Evolutionary conservation across 2,797 vertebrate species (phyloP).

Genomic region (Alosa sapidissima): DNA sequence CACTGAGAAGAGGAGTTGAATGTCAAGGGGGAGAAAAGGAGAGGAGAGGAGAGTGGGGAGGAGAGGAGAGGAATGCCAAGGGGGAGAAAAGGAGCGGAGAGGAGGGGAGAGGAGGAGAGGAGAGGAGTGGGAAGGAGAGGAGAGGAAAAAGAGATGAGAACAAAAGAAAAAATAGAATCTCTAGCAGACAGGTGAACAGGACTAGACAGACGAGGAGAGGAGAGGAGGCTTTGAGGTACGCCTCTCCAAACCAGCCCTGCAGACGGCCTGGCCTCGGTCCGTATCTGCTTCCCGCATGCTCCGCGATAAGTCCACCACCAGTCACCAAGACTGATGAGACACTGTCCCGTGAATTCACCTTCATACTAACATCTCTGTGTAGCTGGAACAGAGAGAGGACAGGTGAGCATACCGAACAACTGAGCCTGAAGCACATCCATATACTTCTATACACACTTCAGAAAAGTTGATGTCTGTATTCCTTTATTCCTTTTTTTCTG

Average conservation of each 20-base stretch:
- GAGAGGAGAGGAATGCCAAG: background rate
- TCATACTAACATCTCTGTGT: background rate
- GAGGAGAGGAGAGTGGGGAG: background rate
- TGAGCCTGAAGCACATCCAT: background rate
- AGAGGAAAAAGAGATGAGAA: background rate
- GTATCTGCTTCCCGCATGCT: background rate
- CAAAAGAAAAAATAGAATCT: no score
- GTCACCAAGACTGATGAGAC: background rate
- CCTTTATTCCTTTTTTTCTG: no score
- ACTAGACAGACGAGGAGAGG: background rate
- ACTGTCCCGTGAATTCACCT: background rate
- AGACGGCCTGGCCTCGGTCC: background rate
- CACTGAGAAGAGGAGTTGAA: no score
- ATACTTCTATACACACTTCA: background rate
- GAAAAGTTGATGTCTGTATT: background rate
- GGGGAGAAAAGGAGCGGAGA: no score
- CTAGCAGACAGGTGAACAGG: background rate
- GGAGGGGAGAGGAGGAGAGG: background rate
- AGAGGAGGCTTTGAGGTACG: background rate
- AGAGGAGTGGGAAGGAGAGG: slow-evolving; percentile 58
- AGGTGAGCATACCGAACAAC: background rate
- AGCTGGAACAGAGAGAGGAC: background rate
- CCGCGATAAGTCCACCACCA: background rate
- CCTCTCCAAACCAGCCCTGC: background rate
- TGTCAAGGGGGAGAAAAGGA: no score